phyloP scores from a whole-genome alignment of 2,888 invertebrate genomes.

The Lissocephala sabroskyi region DNA sequence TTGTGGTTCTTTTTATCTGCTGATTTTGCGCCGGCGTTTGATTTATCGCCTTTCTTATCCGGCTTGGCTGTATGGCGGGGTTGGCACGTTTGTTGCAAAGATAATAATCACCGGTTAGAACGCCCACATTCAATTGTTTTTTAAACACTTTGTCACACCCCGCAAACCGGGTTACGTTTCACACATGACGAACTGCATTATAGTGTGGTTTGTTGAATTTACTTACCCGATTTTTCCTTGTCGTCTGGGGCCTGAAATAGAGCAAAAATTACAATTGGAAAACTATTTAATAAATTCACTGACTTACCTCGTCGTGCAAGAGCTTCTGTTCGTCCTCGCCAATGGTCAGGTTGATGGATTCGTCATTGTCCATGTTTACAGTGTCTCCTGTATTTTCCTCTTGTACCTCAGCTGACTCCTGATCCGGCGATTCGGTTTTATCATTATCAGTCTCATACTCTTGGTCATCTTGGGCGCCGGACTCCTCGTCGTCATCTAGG shows the following conservation, averaged over 20 bases:
- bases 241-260: constrained; percentile 73
- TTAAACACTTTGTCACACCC: background rate
- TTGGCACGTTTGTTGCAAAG: background rate
- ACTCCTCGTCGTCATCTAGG: constrained; percentile 50
- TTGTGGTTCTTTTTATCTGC: constrained; percentile 57
- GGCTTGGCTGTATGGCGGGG: constrained; percentile 39
- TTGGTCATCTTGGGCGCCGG: constrained; percentile 25
- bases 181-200: background rate
- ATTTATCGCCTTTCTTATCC: constrained; percentile 36
- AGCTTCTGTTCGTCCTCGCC: constrained; percentile 85
- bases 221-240: constrained; percentile 77
- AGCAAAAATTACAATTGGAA: too few species aligned
- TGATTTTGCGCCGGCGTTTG: constrained; percentile 31
- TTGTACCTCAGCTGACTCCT: constrained; percentile 27
- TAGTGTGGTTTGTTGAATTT: too few species aligned
- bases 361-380: constrained; percentile 78
- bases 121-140: too few species aligned
- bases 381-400: constrained; percentile 55
- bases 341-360: constrained; percentile 85
- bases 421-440: constrained; percentile 38
- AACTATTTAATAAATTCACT: too few species aligned
- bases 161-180: too few species aligned
- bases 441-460: constrained; percentile 52
- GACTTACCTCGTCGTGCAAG: constrained; percentile 81
- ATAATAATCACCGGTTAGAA: background rate